Evolutionary conservation across 1,140 invertebrate genomes (phyloP).

Genomic region (Psilanteris sp.): DNA sequence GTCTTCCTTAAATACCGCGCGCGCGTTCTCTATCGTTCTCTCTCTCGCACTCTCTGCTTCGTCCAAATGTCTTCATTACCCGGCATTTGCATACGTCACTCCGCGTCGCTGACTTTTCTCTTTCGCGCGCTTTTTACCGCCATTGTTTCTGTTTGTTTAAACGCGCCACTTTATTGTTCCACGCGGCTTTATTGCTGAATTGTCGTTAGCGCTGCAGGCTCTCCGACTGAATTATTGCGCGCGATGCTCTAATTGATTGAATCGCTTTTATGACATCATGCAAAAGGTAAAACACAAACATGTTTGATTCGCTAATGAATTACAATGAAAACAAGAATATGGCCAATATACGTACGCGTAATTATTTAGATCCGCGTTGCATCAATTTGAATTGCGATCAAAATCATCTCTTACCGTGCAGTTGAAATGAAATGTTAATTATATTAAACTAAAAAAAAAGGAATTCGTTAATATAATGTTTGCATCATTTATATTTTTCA

Average conservation of each 20-base stretch:
- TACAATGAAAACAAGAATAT: too few relatives aligned
- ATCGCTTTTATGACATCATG: not conserved
- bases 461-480: too few relatives aligned
- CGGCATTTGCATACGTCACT: conserved; percentile 50
- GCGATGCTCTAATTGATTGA: conserved; percentile 20
- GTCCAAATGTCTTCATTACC: conserved; percentile 57
- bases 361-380: too few relatives aligned
- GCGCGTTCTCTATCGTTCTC: too few relatives aligned
- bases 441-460: too few relatives aligned
- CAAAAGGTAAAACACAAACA: not conserved
- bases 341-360: too few relatives aligned
- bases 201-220: conserved; percentile 2
- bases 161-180: conserved; percentile 23
- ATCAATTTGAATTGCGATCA: too few relatives aligned
- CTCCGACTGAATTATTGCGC: conserved; percentile 22
- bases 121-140: conserved; percentile 40
- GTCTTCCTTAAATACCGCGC: conserved; percentile 52
- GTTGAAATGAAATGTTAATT: too few relatives aligned
- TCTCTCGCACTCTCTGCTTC: conserved; percentile 7
- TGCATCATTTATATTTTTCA: too few relatives aligned
- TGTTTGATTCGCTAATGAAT: too few relatives aligned
- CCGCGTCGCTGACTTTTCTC: conserved; percentile 30
- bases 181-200: conserved; percentile 21
- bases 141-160: conserved; percentile 42
- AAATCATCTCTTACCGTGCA: too few relatives aligned